Evolutionary conservation across 2,888 invertebrate genomes (phyloP).

Genomic region (Sturmia bella): DNA sequence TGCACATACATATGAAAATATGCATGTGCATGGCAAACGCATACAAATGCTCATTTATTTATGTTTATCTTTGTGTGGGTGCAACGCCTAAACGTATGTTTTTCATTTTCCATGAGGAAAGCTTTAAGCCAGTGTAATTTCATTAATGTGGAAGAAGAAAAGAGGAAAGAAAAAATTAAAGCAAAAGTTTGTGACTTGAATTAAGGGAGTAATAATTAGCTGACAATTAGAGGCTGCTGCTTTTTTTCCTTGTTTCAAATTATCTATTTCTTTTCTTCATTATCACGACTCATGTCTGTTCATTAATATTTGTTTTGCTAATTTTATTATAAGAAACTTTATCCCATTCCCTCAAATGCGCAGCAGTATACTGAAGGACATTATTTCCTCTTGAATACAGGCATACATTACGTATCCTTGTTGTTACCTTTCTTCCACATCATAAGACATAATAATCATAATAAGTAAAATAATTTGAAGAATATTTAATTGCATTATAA

Average conservation of each 20-base stretch:
- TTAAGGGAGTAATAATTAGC: no score
- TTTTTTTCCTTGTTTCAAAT: not conserved
- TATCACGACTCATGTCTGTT: not conserved
- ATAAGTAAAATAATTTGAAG: no score
- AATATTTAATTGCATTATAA: no score
- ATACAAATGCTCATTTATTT: not conserved
- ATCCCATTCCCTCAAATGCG: not conserved
- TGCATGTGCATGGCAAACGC: slow-evolving; percentile 10
- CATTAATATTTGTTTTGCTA: not conserved
- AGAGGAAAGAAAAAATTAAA: no score
- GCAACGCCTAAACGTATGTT: not conserved
- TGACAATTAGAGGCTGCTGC: no score
- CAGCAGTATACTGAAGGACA: no score
- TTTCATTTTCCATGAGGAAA: not conserved
- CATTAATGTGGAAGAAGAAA: not conserved
- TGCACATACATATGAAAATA: not conserved
- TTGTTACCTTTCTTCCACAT: no score
- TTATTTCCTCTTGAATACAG: no score
- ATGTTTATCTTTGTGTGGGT: not conserved
- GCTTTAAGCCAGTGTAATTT: not conserved
- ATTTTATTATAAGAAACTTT: not conserved
- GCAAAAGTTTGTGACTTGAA: no score
- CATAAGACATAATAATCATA: no score
- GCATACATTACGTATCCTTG: no score
- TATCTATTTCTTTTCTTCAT: not conserved